Evolutionary conservation across 2,797 vertebrate genomes (phyloP).

Genomic region (Chaenodraco wilsoni): DNA sequence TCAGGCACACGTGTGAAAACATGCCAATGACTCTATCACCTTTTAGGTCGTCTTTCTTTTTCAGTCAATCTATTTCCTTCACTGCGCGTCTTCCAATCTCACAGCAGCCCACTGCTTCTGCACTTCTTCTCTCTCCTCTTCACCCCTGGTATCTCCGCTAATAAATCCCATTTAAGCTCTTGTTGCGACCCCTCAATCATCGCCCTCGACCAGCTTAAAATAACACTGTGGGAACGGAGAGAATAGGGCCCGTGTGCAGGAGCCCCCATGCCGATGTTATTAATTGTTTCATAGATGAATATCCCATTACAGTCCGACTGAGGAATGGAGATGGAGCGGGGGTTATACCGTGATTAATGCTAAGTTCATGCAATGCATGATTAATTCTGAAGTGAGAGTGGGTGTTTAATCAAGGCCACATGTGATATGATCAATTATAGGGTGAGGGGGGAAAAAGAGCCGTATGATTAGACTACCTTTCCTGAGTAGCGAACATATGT

Average conservation of each 20-base stretch:
- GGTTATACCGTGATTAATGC: constrained; percentile 82
- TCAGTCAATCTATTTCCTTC: constrained; percentile 24
- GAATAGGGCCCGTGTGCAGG: constrained; percentile 57
- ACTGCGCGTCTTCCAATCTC: constrained; percentile 37
- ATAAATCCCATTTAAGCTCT: constrained; percentile 84
- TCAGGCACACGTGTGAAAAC: constrained; percentile 70
- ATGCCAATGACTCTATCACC: constrained; percentile 71
- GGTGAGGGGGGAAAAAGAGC: constrained; percentile 65
- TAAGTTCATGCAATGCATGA: constrained; percentile 80
- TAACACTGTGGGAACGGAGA: constrained; percentile 77
- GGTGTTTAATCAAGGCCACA: constrained; percentile 80
- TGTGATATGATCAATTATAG: constrained; percentile 82
- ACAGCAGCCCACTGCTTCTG: constrained; percentile 42
- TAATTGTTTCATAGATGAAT: constrained; percentile 86
- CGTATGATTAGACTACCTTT: constrained; percentile 77
- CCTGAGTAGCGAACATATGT: constrained; percentile 74
- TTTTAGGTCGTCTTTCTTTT: constrained; percentile 54
- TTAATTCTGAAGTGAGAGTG: constrained; percentile 80
- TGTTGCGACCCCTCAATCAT: constrained; percentile 81
- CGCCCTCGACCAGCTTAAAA: constrained; percentile 78
- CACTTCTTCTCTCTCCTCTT: constrained; percentile 48
- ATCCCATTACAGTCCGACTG: constrained; percentile 83
- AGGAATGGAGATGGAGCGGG: constrained; percentile 78
- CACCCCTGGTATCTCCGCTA: constrained; percentile 69
- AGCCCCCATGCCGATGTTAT: constrained; percentile 77